Evolutionary conservation across 2,888 invertebrate species (phyloP), one percentile per base, ranked within the genome.

Genomic region (Xestia sexstrigata): DNA sequence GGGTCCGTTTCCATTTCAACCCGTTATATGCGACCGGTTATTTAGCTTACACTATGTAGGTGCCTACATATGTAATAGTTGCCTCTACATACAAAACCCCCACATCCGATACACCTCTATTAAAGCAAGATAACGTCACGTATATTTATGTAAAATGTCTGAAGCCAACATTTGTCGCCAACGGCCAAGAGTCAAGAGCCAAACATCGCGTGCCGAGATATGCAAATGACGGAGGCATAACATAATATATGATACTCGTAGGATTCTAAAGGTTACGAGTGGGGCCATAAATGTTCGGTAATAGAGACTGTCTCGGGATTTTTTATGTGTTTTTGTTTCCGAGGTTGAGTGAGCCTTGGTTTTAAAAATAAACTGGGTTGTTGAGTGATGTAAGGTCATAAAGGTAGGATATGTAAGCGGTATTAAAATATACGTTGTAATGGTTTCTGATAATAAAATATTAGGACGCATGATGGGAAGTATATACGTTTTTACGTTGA

Each of bases 151-250:
- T 63, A 17, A 70, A 67, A 68, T 20, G 39, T 65, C 42, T 42
- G 69, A 42, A 63, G 67, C 85, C 78, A 84, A 86, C 85, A 66
- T 85, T 88, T 83, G 85, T 84, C 82, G 26, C 63, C 71, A 76
- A 66, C 52, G 65, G 30, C 84, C 77, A 83, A 83, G 70, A 78
- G 60, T 85, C 86, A 85, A 60, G 58, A 26, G 20, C 30, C 60
- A 62, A 60, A 72, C 66, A 45, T 93, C 71, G 93, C 93, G 93
- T 93, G 93, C 63, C 45, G 0, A 23, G 65, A 74, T 83, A 93
- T 93, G 93, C 89, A 89, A 93, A 93, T 92, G 49, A 8, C 30
- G 23, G 26, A 68, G 62, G 62, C 74, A 72, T 69, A 76, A 75
- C 73, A 78, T 81, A 78, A 88, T 88, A 87, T 87, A 88, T 74